These are phyloP conservation scores for Botia kubotai DNA, from an alignment of 2,797 vertebrate species.

Conservation along the genomic window DNA sequence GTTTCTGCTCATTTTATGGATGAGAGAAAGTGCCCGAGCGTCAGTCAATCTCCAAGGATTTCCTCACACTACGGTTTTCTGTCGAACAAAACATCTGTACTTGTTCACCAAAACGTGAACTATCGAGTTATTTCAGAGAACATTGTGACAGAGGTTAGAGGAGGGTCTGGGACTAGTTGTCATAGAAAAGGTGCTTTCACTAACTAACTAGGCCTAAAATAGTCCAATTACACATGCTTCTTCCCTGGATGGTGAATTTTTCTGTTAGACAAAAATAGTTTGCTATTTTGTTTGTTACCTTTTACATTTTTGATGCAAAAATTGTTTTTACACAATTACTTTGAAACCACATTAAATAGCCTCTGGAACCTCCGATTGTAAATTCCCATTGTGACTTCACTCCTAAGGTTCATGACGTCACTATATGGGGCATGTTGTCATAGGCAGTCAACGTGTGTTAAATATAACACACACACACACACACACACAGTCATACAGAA, in stretches of 20 bases:
- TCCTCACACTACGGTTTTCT: constrained; percentile 29
- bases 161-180: background rate
- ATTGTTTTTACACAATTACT: no score
- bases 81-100: constrained; percentile 19
- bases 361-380: no score
- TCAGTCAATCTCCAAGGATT: constrained; percentile 43
- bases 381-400: background rate
- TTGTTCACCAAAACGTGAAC: constrained; percentile 8
- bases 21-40: constrained; percentile 41
- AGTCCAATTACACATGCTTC: background rate
- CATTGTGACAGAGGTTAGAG: background rate
- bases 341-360: no score
- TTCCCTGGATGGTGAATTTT: background rate
- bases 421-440: background rate
- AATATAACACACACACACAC: constrained; percentile 57
- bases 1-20: constrained; percentile 48
- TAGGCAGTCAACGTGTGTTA: background rate
- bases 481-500: constrained; percentile 77
- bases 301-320: no score
- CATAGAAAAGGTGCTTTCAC: background rate
- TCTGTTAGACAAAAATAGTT: no score
- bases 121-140: constrained; percentile 34
- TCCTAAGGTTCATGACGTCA: no score
- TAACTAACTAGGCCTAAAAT: background rate
- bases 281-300: no score